phyloP scores from a whole-genome alignment of 2,797 vertebrate genomes.

The Onychomys arenicola region DNA sequence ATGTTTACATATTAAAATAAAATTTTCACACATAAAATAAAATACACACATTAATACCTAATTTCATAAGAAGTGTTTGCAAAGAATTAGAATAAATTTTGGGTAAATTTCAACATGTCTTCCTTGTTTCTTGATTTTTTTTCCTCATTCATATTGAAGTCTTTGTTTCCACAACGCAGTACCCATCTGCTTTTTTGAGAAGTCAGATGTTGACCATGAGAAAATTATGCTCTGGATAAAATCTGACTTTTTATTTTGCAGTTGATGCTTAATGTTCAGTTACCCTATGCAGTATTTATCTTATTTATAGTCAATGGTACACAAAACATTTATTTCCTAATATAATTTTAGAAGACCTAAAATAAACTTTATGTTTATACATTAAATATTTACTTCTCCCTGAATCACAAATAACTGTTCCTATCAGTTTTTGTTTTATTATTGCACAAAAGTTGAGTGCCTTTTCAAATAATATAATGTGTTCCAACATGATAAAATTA shows the following conservation, averaged over 20 bases:
- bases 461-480: slow-evolving; percentile 46
- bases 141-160: background rate
- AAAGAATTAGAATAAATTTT: background rate
- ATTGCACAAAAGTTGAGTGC: background rate
- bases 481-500: background rate
- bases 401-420: background rate
- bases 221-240: background rate
- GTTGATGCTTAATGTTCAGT: background rate
- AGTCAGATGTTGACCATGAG: rapidly evolving
- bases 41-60: background rate
- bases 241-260: rapidly evolving
- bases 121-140: background rate
- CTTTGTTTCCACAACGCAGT: background rate
- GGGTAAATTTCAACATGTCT: background rate
- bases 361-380: background rate
- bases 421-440: slow-evolving; percentile 32
- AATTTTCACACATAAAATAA: background rate
- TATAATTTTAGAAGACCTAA: slow-evolving; percentile 23
- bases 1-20: background rate
- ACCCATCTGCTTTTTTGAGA: background rate
- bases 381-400: slow-evolving; percentile 32
- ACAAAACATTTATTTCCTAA: background rate
- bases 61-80: background rate
- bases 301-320: background rate
- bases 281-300: background rate